A percentile compares a stretch with the other conserved stretches of the same genome.
Evolutionary conservation across 2,797 vertebrate genomes (phyloP).

Genomic region (Paratrypauchen microcephalus): DNA sequence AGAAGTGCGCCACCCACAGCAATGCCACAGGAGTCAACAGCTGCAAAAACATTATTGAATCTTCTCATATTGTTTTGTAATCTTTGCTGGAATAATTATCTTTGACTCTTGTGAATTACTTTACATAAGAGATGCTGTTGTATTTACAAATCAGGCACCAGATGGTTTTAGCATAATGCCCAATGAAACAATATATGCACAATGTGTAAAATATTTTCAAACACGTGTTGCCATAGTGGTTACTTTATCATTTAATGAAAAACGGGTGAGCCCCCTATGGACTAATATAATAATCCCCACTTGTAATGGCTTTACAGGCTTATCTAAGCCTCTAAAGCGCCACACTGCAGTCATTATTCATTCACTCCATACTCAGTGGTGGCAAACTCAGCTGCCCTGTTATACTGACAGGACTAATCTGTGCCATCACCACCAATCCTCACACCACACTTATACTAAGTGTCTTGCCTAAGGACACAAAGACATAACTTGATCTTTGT

Average conservation of each 20-base stretch:
- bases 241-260: background rate
- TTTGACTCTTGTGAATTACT: conserved; percentile 31
- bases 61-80: conserved; percentile 32
- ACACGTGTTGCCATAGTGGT: background rate
- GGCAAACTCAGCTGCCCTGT: no score
- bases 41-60: conserved; percentile 26
- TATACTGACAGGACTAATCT: no score
- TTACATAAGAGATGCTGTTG: conserved; percentile 10
- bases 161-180: conserved; percentile 24
- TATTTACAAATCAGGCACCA: conserved; percentile 19
- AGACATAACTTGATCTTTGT: no score
- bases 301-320: no score
- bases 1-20: conserved; percentile 31
- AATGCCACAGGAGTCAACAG: conserved; percentile 23
- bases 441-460: no score
- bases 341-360: no score
- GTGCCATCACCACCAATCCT: no score
- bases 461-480: no score
- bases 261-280: no score
- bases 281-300: no score
- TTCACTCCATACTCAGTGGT: no score
- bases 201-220: background rate
- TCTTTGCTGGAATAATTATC: conserved; percentile 29
- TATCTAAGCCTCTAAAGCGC: no score
- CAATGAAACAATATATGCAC: background rate